phyloP scores from a whole-genome alignment of 1,140 invertebrate genomes.

The Holotrichia oblita region DNA sequence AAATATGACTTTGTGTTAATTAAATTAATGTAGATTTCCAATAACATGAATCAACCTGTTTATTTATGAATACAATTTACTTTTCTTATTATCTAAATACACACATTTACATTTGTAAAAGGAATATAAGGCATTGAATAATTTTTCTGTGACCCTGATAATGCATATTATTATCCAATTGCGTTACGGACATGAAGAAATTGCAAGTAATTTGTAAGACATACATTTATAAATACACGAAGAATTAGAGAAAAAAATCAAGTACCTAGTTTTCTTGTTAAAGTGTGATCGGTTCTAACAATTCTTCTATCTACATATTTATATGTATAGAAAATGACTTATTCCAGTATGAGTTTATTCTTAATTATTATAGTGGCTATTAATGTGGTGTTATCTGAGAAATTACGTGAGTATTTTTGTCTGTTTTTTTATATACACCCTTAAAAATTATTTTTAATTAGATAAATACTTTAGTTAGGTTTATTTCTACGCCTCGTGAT shows the following conservation, averaged over 20 bases:
- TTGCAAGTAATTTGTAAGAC: background rate
- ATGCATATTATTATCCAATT: background rate
- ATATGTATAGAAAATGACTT: too few species aligned
- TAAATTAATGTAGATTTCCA: too few species aligned
- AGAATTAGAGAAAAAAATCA: background rate
- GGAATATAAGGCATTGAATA: background rate
- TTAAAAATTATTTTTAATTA: too few species aligned
- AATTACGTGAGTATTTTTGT: background rate
- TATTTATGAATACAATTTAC: too few species aligned
- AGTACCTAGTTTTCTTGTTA: background rate
- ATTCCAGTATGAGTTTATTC: background rate
- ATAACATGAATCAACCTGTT: too few species aligned
- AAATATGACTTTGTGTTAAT: too few species aligned
- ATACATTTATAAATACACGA: background rate
- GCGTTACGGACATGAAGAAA: background rate
- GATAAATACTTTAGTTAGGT: too few species aligned
- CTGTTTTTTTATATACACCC: background rate
- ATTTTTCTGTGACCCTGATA: slow-evolving; percentile 24
- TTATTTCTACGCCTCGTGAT: too few species aligned
- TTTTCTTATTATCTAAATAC: too few species aligned
- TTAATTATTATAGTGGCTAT: background rate
- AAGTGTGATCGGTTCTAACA: background rate
- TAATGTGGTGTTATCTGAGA: background rate
- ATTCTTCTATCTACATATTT: too few species aligned
- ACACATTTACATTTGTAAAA: slow-evolving; percentile 22